Conservation (phyloP, 2,888 invertebrate species). For the Girardia tigrina region DNA sequence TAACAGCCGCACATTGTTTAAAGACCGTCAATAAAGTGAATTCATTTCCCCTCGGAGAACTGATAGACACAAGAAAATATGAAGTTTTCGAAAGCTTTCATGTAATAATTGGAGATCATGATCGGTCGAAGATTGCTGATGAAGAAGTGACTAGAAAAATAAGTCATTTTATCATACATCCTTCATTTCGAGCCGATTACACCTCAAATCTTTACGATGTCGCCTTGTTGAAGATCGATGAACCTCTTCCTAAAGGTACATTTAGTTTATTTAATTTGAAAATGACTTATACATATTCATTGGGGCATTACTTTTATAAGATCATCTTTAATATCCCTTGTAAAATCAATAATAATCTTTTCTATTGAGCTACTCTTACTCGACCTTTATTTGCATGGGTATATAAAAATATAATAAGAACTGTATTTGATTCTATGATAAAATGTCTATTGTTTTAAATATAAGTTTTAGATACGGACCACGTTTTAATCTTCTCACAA, state of each 20-base stretch:
- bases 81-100: background rate
- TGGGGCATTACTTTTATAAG: too few species aligned
- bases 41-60: background rate
- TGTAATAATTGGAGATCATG: conserved; percentile 27
- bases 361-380: too few species aligned
- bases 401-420: too few species aligned
- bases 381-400: too few species aligned
- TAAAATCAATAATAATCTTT: too few species aligned
- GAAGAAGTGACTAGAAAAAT: background rate
- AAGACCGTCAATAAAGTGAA: background rate
- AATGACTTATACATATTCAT: too few species aligned
- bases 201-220: conserved; percentile 13
- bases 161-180: conserved; percentile 10
- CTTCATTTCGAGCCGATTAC: background rate
- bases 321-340: too few species aligned
- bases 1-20: conserved; percentile 35
- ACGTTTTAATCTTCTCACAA: too few species aligned
- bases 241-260: background rate
- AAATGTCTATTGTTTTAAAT: too few species aligned
- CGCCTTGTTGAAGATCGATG: background rate
- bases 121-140: background rate
- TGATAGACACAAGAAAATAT: background rate
- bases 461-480: too few species aligned
- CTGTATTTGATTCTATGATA: too few species aligned
- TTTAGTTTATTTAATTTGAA: too few species aligned